Evolutionary conservation across 2,888 invertebrate species (phyloP), one percentile per base, ranked within the genome.

Genomic region (Monochamus alternatus): DNA sequence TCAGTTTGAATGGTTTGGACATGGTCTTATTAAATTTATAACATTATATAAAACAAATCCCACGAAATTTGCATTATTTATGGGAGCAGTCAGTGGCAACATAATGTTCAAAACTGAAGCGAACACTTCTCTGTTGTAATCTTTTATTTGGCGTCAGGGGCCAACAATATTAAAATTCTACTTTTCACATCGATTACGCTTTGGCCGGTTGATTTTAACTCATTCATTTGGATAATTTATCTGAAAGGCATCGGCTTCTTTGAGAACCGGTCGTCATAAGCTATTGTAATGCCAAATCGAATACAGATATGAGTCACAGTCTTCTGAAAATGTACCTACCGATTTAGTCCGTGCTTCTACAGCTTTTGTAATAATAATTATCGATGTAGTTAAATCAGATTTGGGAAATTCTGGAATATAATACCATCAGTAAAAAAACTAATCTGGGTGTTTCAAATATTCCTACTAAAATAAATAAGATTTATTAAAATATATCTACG

Each of bases 181-280:
- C 83, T 85, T 86, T 86, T 86, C 86, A 86, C 84, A 86, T 85
- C 85, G 85, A 86, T 86, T 86, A 86, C 78, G 81, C 74, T 84
- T 83, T 83, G 85, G 83, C 79, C 79, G 83, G 85, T 79, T 86
- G 85, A 81, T 76, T 76, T 69, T 73, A 63, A 72, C 62, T 63
- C 74, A 68, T 69, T 80, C 81, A 80, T 81, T 81, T 77, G 78
- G 79, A 78, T 80, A 80, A 81, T 83, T 81, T 81, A 78, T 78
- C 78, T 77, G 78, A 75, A 78, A 73, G 59, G 75, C 66, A 80
- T 82, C 83, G 84, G 83, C 78, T 74, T 79, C 84, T 76, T 76
- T 76, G 73, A 73, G 73, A 81, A 81, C 78, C 80, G 77, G 81
- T 80, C 80, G 75, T 65, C 76, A 59, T 70, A 63, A 68, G 75